A percentile compares a stretch with the other conserved stretches of the same genome.
These are phyloP conservation scores for Epistrophe eligans DNA, from an alignment of 2,888 invertebrate species.

Conservation along the genomic window DNA sequence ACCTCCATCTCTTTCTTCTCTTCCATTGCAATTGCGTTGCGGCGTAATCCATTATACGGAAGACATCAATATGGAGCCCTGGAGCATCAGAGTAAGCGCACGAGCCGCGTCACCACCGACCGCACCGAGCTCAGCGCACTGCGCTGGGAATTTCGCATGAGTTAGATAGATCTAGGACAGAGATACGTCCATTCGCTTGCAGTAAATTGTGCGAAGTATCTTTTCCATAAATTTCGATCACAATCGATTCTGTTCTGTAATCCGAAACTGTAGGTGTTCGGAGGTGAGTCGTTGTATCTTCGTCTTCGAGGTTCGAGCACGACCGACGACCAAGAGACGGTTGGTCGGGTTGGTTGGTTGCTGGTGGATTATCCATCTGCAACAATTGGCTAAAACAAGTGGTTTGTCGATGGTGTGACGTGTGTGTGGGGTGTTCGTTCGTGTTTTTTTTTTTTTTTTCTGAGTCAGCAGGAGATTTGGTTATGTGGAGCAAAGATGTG, in stretches of 20 bases:
- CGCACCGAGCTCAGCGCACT: conserved; percentile 6
- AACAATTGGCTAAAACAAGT: conserved; percentile 64
- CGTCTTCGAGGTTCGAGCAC: neutral
- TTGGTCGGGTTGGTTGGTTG: neutral
- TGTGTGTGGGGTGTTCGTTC: neutral
- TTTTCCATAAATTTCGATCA: conserved; percentile 68
- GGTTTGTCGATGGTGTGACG: conserved; percentile 40
- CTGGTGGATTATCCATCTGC: conserved; percentile 55
- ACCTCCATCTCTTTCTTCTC: conserved; percentile 28
- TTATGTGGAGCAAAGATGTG: conserved; percentile 55
- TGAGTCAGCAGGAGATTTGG: conserved; percentile 35
- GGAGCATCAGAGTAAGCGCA: conserved; percentile 42
- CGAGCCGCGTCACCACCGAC: conserved; percentile 34
- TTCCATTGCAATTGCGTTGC: conserved; percentile 4
- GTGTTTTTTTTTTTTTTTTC: neutral
- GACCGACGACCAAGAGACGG: neutral
- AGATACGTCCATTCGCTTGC: conserved; percentile 39
- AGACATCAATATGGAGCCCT: conserved; percentile 46
- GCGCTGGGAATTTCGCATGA: conserved; percentile 37
- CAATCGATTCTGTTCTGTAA: conserved; percentile 68
- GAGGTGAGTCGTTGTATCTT: conserved; percentile 33
- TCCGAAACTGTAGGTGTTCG: conserved; percentile 45
- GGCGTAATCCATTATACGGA: conserved; percentile 32
- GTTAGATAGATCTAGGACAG: conserved; percentile 69
- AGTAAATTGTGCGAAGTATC: conserved; percentile 62